Conservation (phyloP, 2,113 vertebrate species). For the Oostethus manadensis region DNA sequence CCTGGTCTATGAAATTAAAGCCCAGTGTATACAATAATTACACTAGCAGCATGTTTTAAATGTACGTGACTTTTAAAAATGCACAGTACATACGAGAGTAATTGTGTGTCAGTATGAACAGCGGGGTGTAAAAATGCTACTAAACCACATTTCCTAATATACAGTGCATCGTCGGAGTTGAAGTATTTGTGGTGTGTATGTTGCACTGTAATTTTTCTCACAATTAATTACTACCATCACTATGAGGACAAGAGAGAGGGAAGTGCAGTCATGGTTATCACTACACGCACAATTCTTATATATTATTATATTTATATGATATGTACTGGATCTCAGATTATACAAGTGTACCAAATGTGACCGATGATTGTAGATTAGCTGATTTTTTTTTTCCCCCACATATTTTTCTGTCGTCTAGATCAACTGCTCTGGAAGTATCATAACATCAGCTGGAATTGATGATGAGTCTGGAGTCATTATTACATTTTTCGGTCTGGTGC, state of each 20-base stretch:
- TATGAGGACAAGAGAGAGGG: background rate
- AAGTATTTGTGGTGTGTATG: no score
- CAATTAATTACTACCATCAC: background rate
- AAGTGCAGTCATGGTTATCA: background rate
- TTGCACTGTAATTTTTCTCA: no score
- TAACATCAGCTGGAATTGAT: constrained; percentile 11
- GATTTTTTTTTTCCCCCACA: background rate
- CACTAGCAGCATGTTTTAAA: no score
- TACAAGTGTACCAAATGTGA: background rate
- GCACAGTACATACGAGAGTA: no score
- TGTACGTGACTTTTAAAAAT: no score
- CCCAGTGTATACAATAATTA: no score
- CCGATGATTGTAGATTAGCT: background rate
- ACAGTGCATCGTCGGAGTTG: no score
- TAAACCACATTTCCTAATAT: no score
- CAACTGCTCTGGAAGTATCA: constrained; percentile 3
- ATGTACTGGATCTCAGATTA: background rate
- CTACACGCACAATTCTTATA: background rate
- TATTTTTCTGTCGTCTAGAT: background rate
- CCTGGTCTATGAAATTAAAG: no score
- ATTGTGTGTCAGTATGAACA: no score
- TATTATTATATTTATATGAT: no score
- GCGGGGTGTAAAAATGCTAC: no score
- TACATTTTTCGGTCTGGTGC: constrained; percentile 5
- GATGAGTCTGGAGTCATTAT: constrained; percentile 1